Conservation (phyloP, 2,888 invertebrate genomes). For the Spatulosminthurus flaviceps region DNA sequence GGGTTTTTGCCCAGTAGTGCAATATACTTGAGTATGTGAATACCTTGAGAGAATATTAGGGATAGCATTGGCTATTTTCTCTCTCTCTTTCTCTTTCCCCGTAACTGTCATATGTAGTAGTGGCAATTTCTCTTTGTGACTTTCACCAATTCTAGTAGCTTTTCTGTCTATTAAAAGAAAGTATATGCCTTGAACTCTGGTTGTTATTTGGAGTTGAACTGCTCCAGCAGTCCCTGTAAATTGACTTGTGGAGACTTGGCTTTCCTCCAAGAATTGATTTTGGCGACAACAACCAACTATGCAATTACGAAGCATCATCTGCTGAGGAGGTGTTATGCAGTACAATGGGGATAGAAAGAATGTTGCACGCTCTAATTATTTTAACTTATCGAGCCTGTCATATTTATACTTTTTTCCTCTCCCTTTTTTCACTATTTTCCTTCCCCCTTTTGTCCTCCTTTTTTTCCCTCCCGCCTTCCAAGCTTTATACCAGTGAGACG, state of each 20-base stretch:
- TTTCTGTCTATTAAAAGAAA: background rate
- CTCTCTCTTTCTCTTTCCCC: background rate
- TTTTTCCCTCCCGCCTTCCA: too few relatives aligned
- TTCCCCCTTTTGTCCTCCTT: background rate
- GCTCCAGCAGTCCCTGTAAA: background rate
- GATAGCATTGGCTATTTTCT: background rate
- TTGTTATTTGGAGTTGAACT: too few relatives aligned
- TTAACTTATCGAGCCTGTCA: constrained; percentile 45
- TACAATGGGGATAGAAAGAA: constrained; percentile 21
- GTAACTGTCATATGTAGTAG: background rate
- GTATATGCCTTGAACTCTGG: too few relatives aligned
- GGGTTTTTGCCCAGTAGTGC: too few relatives aligned
- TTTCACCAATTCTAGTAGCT: background rate
- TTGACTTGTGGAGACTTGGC: constrained; percentile 21
- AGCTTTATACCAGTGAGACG: background rate
- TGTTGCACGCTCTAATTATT: constrained; percentile 45
- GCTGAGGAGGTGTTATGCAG: constrained; percentile 46
- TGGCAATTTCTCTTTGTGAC: background rate
- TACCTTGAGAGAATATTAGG: too few relatives aligned
- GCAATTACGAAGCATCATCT: constrained; percentile 45
- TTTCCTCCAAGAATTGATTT: constrained; percentile 35
- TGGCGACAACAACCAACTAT: constrained; percentile 35
- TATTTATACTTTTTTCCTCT: background rate
- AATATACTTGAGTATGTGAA: too few relatives aligned
- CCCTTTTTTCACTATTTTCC: background rate